Percentiles rank a stretch among this genome's conserved stretches.
Conservation (phyloP, 1,140 invertebrate genomes). For the Ditylenchus dipsaci region DNA sequence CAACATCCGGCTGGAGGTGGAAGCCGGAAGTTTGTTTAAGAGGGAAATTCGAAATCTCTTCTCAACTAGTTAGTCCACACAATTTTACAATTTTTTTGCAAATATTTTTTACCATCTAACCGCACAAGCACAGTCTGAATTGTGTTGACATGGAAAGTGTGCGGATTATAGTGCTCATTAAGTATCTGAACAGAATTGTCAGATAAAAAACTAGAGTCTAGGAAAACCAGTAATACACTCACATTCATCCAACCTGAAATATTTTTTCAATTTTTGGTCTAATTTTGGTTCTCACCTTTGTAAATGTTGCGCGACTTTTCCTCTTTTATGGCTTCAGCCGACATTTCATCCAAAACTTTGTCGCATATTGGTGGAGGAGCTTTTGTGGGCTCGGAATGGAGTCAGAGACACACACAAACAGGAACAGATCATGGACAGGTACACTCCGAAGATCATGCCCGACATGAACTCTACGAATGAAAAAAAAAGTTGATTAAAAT, state of each 20-base stretch:
- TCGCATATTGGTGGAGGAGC: background rate
- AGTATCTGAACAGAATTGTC: conserved; percentile 67
- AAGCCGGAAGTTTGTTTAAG: too few species aligned
- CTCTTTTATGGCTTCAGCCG: background rate
- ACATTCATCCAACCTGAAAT: conserved; percentile 74
- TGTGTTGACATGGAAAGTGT: conserved; percentile 76
- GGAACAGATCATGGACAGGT: conserved; percentile 45
- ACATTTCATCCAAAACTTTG: background rate
- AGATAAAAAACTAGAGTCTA: too few species aligned
- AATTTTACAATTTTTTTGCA: too few species aligned
- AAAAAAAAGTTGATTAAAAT: background rate
- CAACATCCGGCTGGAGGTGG: too few species aligned
- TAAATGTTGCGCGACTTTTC: conserved; percentile 12
- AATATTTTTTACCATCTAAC: conserved; percentile 64
- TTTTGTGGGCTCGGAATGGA: conserved; percentile 22
- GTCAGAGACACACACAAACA: conserved; percentile 54
- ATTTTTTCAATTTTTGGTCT: conserved; percentile 1
- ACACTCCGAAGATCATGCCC: conserved; percentile 49
- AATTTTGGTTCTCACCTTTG: too few species aligned
- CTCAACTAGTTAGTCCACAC: too few species aligned
- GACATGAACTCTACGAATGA: conserved; percentile 49
- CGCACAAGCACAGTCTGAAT: conserved; percentile 78
- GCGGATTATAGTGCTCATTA: conserved; percentile 69
- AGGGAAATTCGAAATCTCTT: too few species aligned
- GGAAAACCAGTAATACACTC: too few species aligned